These are phyloP conservation scores for Catalaphyllia jardinei DNA, from an alignment of 64 coral and sea anemone species.

Conservation along the genomic window DNA sequence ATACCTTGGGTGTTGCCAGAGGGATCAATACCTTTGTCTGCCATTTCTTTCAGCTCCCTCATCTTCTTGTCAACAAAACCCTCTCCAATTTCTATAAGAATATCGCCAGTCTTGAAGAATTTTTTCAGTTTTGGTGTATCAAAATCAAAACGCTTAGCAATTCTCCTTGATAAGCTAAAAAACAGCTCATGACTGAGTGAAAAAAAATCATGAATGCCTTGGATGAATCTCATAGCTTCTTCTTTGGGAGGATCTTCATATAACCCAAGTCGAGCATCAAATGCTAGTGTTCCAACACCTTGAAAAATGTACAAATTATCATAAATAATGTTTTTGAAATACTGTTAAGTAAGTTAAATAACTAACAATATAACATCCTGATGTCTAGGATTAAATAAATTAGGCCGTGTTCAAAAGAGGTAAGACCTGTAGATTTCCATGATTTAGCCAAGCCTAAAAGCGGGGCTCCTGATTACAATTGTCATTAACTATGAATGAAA, in stretches of 20 bases:
- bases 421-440: too few relatives aligned
- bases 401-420: too few relatives aligned
- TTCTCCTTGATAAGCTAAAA: neutral
- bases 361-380: too few relatives aligned
- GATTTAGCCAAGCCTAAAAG: too few relatives aligned
- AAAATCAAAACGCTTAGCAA: neutral
- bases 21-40: slow-evolving; percentile 3
- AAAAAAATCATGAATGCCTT: slow-evolving; percentile 9
- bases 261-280: slow-evolving; percentile 48
- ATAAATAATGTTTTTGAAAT: too few relatives aligned
- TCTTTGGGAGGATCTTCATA: slow-evolving; percentile 45
- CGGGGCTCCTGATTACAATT: too few relatives aligned
- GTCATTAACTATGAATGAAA: too few relatives aligned
- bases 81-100: slow-evolving; percentile 20
- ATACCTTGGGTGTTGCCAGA: neutral
- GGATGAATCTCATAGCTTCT: slow-evolving; percentile 30
- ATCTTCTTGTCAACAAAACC: slow-evolving; percentile 49
- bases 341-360: too few relatives aligned
- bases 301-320: neutral
- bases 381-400: too few relatives aligned
- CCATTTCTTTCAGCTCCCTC: slow-evolving; percentile 30
- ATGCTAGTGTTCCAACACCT: slow-evolving; percentile 50
- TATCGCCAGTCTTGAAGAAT: slow-evolving; percentile 4
- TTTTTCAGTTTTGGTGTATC: slow-evolving; percentile 47
- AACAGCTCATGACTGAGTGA: neutral